Evolutionary conservation across 2,888 invertebrate genomes (phyloP), one percentile per base, ranked within the genome.

Genomic region (Stenichneumon culpator): DNA sequence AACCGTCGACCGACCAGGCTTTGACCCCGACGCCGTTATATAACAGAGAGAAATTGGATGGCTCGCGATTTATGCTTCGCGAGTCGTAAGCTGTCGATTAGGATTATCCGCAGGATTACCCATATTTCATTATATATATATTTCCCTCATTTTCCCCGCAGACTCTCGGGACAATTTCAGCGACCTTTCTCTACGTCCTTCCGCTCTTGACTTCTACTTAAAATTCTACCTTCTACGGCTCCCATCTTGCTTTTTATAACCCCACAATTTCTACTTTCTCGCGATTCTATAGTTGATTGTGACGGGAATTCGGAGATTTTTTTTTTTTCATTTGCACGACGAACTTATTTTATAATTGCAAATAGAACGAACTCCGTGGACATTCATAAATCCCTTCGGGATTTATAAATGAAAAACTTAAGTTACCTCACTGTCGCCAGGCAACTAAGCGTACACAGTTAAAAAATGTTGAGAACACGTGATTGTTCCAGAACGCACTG

Each of bases 71-170:
- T 87, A 85, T 87, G 86, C 84, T 83, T 78, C 60, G 78, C 52
- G 86, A 88, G 85, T 86, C 87, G 87, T 86, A 88, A 90, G 87
- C 87, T 86, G 90, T 90, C 91, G 89, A 91, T 91, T 92, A 90
- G 90, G 91, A 92, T 92, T 90, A 92, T 92, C 90, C 90, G 75
- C 75, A 86, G 87, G 90, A 91, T 91, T 90, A 90, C 87, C 84
- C 82, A 69, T 70, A 80, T 81, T 32, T 75, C 68, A 63, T 14
- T 77, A 63, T n/a, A 74, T 74, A 74, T 63, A 75, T 36, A 54
- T 72, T 65, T 75, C 65, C n/a, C 39, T 57, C 70, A 77, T 78
- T 72, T 78, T 80, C 57, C 60, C 50, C 57, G 19, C 28, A 65
- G 44, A 14, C 28, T 47, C 50, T 63, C 25, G 32, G 32, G 32